Conservation (phyloP, 2,797 vertebrate species). For the Pipistrellus pygmaeus region DNA sequence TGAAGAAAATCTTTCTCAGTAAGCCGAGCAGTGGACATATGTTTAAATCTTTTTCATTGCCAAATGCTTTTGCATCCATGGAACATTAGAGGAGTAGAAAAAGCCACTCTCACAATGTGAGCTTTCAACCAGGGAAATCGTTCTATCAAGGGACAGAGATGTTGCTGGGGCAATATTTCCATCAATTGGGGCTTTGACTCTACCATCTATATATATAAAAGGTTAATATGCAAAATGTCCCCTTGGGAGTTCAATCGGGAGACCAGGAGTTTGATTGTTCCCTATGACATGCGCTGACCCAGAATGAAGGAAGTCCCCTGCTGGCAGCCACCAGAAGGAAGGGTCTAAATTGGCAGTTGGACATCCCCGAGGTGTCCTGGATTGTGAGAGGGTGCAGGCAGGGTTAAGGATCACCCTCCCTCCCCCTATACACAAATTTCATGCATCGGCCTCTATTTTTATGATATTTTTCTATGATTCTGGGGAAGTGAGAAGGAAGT, state of each 20-base stretch:
- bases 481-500: not conserved
- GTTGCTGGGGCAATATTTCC: not conserved
- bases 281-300: too few relatives aligned
- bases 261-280: too few relatives aligned
- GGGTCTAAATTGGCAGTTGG: too few relatives aligned
- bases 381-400: too few relatives aligned
- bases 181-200: not conserved
- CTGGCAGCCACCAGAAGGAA: too few relatives aligned
- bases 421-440: too few relatives aligned
- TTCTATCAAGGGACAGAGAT: not conserved
- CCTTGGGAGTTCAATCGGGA: too few relatives aligned
- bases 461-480: not conserved
- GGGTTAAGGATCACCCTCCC: too few relatives aligned
- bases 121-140: not conserved
- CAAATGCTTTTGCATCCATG: not conserved
- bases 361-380: too few relatives aligned
- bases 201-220: not conserved
- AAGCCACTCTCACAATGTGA: not conserved
- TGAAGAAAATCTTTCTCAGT: slow-evolving; percentile 15
- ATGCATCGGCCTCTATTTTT: not conserved
- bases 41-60: not conserved
- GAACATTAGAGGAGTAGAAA: not conserved
- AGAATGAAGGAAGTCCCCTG: too few relatives aligned
- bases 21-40: not conserved
- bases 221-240: too few relatives aligned